Evolutionary conservation across 2,113 vertebrate species (phyloP), one percentile per base, ranked within the genome.

Genomic region (Hystrix cristata): DNA sequence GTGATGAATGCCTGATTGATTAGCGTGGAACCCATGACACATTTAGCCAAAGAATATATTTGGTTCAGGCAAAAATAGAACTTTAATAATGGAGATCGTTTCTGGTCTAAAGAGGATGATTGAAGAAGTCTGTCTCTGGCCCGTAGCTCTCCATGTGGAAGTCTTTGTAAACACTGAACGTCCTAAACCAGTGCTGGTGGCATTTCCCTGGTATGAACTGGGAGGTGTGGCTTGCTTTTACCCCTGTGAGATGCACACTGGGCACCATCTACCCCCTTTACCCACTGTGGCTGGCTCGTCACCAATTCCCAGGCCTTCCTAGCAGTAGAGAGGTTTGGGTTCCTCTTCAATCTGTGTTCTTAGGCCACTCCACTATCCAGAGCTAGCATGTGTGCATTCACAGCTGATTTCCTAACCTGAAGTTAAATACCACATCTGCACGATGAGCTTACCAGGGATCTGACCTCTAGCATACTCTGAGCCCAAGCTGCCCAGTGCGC

Each of bases 41-140:
- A 79, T 46, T 55, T 94, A 96, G 78, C 95, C 95, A 97, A 96
- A 97, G 92, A 96, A 78, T 95, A 64, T 80, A 76, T 96, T 95
- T 96, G 91, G 97, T 92, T 94, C 91, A 95, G 86, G 93, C 87
- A 87, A 90, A 95, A 76, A n/a, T 51, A 88, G 1, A 95, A 89
- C 19, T 62, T 90, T 92, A 64, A 43, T 46, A 46, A 14, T 67
- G 86, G 34, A 31, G 43, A 65, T 96, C 53, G 18, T 48, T 62
- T 48, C 84, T 72, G 31, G 31, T 46, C 87, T 88, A 34, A 83
- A 89, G 53, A 62, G n/a, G 13, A 27, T 13, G 13, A 83, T 31
- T 27, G 23, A 57, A 13, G 25, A 21, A 55, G 27, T 38, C n/a
- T 25, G 38, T 90, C 79, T 74, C 59, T 95, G 46, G 29, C 83